Evolutionary conservation across 2,888 invertebrate genomes (phyloP).

Genomic region (Drosophila algonquin): DNA sequence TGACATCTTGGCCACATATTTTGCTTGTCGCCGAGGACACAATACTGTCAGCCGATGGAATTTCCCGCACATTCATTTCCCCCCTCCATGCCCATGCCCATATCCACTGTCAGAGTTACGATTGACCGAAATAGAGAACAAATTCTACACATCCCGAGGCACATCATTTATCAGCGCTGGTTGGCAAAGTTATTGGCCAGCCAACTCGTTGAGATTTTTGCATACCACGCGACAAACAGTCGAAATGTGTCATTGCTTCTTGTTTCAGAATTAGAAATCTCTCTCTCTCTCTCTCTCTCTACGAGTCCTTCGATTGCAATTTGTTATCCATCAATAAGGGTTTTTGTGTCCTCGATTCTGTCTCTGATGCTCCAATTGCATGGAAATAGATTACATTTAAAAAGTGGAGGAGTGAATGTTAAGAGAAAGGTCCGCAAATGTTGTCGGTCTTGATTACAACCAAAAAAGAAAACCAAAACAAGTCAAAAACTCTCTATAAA

Average conservation of each 20-base stretch:
- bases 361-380: conserved; percentile 26
- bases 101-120: conserved; percentile 51
- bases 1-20: conserved; percentile 81
- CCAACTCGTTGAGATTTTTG: conserved; percentile 73
- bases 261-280: conserved; percentile 52
- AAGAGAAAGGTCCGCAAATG: too few species aligned
- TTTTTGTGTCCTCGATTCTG: conserved; percentile 37
- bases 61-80: conserved; percentile 80
- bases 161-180: conserved; percentile 72
- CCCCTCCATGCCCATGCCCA: conserved; percentile 3
- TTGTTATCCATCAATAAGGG: conserved; percentile 59
- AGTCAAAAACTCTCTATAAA: neutral
- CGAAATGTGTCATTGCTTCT: conserved; percentile 73
- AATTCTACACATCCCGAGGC: conserved; percentile 68
- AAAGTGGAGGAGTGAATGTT: neutral
- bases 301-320: conserved; percentile 42
- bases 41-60: conserved; percentile 76
- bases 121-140: conserved; percentile 82
- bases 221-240: conserved; percentile 63
- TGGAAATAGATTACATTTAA: neutral
- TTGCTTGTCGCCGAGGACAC: conserved; percentile 79
- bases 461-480: neutral
- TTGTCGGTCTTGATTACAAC: neutral
- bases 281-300: conserved; percentile 1
- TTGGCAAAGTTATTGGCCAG: conserved; percentile 66